phyloP scores from a whole-genome alignment of 1,140 invertebrate species.

The Odontomachus brunneus region DNA sequence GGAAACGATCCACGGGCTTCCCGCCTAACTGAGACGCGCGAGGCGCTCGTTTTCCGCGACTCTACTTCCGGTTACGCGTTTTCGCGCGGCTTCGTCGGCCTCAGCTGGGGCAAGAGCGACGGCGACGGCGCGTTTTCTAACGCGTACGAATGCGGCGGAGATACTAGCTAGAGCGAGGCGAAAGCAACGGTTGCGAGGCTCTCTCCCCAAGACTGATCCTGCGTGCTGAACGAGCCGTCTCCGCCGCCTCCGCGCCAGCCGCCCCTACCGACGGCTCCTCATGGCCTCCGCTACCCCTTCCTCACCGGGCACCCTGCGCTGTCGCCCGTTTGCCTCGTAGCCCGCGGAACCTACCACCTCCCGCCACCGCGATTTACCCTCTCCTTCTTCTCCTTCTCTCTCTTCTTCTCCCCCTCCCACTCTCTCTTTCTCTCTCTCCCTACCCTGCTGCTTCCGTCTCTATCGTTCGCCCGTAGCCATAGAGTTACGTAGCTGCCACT shows the following conservation, averaged over 20 bases:
- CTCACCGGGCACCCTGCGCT: neutral
- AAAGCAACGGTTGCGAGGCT: conserved; percentile 76
- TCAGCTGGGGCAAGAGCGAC: conserved; percentile 18
- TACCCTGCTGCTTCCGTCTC: conserved; percentile 34
- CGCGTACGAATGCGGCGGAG: conserved; percentile 80
- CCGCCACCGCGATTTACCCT: conserved; percentile 18
- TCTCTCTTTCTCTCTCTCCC: conserved; percentile 47
- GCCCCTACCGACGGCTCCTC: conserved; percentile 46
- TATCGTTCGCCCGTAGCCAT: conserved; percentile 37
- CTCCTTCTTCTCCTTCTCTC: conserved; percentile 49
- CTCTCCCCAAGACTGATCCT: conserved; percentile 76
- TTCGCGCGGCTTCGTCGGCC: neutral
- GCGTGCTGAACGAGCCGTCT: conserved; percentile 78
- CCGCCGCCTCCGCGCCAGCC: conserved; percentile 63
- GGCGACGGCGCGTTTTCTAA: conserved; percentile 66
- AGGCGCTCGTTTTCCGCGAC: conserved; percentile 3
- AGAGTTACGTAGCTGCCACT: conserved; percentile 6
- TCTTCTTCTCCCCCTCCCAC: conserved; percentile 49
- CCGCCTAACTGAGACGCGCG: neutral
- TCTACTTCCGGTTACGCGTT: neutral
- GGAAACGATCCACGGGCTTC: conserved; percentile 30
- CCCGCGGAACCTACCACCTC: conserved; percentile 49
- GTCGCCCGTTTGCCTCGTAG: neutral
- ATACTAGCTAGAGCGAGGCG: conserved; percentile 78
- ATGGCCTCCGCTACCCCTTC: conserved; percentile 6